A percentile compares a stretch with the other conserved stretches of the same genome.
phyloP scores from a whole-genome alignment of 2,797 vertebrate genomes.

The Erethizon dorsatum region DNA sequence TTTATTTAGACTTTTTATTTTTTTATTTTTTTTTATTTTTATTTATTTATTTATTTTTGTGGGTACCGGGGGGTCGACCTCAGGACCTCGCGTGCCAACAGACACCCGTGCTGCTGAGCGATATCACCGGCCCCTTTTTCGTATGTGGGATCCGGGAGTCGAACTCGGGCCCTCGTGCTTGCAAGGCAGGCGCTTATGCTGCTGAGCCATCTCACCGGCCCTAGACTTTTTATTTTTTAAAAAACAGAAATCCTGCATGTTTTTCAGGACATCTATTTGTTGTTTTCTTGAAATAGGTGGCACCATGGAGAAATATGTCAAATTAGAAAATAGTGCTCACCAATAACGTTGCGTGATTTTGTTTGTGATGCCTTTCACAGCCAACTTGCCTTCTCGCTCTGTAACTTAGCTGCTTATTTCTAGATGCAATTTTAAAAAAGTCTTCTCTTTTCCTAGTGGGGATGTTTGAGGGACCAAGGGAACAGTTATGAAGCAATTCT shows the following conservation, averaged over 20 bases:
- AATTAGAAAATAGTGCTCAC: neutral
- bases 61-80: too few relatives aligned
- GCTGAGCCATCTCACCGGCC: too few relatives aligned
- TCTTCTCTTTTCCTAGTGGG: constrained; percentile 34
- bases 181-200: too few relatives aligned
- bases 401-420: constrained; percentile 60
- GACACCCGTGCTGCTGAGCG: too few relatives aligned
- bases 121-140: too few relatives aligned
- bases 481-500: constrained; percentile 20
- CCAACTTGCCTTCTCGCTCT: neutral
- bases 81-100: too few relatives aligned
- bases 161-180: too few relatives aligned
- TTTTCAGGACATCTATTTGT: constrained; percentile 3
- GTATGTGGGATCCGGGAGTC: too few relatives aligned
- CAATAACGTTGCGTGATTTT: neutral
- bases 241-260: neutral
- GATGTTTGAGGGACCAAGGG: constrained; percentile 1
- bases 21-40: too few relatives aligned
- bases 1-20: constrained; percentile 7
- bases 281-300: neutral
- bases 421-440: constrained; percentile 15
- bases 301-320: neutral
- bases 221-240: too few relatives aligned
- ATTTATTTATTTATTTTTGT: too few relatives aligned
- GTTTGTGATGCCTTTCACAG: neutral